Evolutionary conservation across 2,888 invertebrate species (phyloP).

Genomic region (Leptinotarsa rubiginosa): DNA sequence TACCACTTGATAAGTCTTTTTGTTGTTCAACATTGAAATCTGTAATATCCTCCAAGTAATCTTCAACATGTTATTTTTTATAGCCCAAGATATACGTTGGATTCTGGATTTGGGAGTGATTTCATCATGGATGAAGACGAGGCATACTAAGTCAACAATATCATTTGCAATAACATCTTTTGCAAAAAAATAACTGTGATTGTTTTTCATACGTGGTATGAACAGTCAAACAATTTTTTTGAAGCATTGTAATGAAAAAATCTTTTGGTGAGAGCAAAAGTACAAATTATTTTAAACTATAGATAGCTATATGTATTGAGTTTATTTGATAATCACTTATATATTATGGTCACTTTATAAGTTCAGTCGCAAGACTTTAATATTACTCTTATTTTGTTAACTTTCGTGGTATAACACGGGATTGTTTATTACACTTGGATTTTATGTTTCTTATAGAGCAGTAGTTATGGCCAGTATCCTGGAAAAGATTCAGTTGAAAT

Average conservation of each 20-base stretch:
- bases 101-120: slow-evolving; percentile 82
- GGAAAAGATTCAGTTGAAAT: background rate
- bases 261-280: slow-evolving; percentile 66
- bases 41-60: background rate
- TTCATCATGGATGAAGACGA: slow-evolving; percentile 91
- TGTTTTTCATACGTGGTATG: background rate
- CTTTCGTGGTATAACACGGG: background rate
- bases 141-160: slow-evolving; percentile 28
- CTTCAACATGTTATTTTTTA: slow-evolving; percentile 27
- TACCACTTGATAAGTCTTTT: too few relatives aligned
- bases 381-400: background rate
- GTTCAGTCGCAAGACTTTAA: background rate
- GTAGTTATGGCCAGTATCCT: background rate
- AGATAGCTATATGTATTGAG: slow-evolving; percentile 15
- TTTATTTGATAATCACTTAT: slow-evolving; percentile 9
- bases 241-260: slow-evolving; percentile 36
- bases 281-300: slow-evolving; percentile 59
- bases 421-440: background rate
- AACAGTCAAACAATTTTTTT: slow-evolving; percentile 8
- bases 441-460: slow-evolving; percentile 4
- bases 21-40: too few relatives aligned
- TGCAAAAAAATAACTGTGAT: background rate
- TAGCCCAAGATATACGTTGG: slow-evolving; percentile 84
- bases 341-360: background rate
- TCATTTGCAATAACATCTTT: background rate